Percentiles rank a stretch among this genome's conserved stretches.
phyloP scores from a whole-genome alignment of 2,888 invertebrate genomes.

The Cepaea hortensis region DNA sequence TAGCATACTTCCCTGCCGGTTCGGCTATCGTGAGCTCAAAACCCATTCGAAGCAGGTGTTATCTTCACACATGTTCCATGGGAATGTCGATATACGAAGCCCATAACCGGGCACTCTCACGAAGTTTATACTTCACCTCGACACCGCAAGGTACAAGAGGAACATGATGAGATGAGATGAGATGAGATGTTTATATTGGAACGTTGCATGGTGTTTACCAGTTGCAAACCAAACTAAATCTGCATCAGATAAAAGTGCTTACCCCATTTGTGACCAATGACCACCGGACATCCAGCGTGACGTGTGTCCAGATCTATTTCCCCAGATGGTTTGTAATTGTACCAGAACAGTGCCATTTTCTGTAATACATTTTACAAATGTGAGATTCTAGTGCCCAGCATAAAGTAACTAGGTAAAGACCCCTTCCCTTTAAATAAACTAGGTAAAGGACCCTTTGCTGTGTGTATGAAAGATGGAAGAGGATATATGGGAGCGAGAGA shows the following conservation, averaged over 20 bases:
- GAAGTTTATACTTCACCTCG: too few species aligned
- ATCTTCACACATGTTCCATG: too few species aligned
- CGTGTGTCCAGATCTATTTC: not conserved
- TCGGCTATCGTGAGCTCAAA: too few species aligned
- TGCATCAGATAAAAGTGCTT: not conserved
- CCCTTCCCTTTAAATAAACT: not conserved
- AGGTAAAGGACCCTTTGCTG: not conserved
- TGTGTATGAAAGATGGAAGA: not conserved
- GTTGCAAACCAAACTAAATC: too few species aligned
- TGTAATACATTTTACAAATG: not conserved
- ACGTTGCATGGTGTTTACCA: too few species aligned
- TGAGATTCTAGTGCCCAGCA: not conserved
- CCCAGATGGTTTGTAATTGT: conserved; percentile 18
- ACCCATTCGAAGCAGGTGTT: too few species aligned
- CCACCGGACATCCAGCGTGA: conserved; percentile 27
- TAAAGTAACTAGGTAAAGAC: not conserved
- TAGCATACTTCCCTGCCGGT: too few species aligned
- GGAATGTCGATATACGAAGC: too few species aligned
- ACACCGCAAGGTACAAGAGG: too few species aligned
- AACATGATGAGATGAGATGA: too few species aligned
- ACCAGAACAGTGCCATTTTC: conserved; percentile 33
- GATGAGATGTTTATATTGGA: too few species aligned
- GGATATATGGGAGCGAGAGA: not conserved
- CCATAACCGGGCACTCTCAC: too few species aligned
- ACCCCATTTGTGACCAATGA: conserved; percentile 34